A percentile compares a stretch with the other conserved stretches of the same genome.
These are phyloP conservation scores for Laticauda colubrina DNA, from an alignment of 2,113 vertebrate species.

Conservation along the genomic window DNA sequence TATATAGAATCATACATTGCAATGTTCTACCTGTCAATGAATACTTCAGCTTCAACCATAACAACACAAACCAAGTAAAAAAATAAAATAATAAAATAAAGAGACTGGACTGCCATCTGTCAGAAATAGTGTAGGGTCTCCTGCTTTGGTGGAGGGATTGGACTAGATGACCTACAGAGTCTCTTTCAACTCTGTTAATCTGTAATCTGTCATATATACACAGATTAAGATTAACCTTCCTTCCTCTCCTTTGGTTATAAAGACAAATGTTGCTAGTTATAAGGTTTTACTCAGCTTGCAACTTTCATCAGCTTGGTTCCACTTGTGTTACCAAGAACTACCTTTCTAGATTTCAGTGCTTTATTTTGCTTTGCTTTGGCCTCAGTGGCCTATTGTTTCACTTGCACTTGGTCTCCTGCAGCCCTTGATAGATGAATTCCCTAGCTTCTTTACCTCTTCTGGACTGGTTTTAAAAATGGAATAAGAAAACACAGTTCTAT, in stretches of 20 bases:
- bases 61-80: no score
- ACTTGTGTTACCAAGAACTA: not conserved
- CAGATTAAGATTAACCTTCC: not conserved
- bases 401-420: not conserved
- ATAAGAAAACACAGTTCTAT: not conserved
- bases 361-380: not conserved
- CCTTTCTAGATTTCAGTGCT: not conserved
- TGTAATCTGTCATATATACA: not conserved
- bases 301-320: not conserved
- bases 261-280: not conserved
- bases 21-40: no score
- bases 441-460: not conserved
- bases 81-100: no score
- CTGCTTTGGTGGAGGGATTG: no score
- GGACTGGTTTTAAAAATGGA: not conserved
- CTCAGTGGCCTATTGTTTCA: not conserved
- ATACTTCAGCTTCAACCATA: no score
- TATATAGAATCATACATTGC: no score
- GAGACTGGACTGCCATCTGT: no score
- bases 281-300: not conserved
- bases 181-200: no score
- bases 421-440: not conserved
- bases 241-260: not conserved
- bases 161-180: no score
- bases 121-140: no score